Evolutionary conservation across 2,888 invertebrate species (phyloP), one percentile per base, ranked within the genome.

Genomic region (Macrostomum cliftonense): DNA sequence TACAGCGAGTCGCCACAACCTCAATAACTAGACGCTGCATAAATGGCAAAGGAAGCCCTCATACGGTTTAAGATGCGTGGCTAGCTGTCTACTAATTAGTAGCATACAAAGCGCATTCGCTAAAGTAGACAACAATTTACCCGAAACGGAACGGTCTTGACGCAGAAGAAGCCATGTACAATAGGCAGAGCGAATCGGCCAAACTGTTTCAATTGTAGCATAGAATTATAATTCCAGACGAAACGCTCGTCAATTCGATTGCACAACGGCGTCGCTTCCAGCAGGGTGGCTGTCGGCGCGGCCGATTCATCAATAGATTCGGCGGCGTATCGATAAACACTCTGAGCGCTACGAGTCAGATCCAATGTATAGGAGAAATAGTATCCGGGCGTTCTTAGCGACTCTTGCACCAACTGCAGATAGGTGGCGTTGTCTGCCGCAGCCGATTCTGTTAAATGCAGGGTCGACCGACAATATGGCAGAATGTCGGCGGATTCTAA

Each of bases 361-460:
- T 97, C 95, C 63, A 85, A 87, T 1, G 83, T 81, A 61, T 87
- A 84, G 14, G 89, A 91, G 73, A 86, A 95, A 72, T 91, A 97
- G 59, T 84, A 83, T 60, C 80, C 79, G 1, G 87, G 85, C 1
- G 83, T 82, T 39, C 79, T 78, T 47, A 97, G 73, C 0, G 85
- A 81, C 51, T 76, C 75, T 51, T 82, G 80, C 12, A 95, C 64
- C 85, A 97, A 83, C 5, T 77, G 77, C 60, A 88, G 73, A 64
- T 93, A 95, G 5, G 76, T 76, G 53, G 76, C 77, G 71, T 95
- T 91, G 66, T 84, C 81, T 55, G 80, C 56, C 14, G 56, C 55
- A 78, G 81, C 73, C 67, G 80, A 79, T 55, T 78, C 80, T 40
- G 79, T 84, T 46, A 93, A 76, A 71, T 89, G 88, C 47, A 83